Conservation (phyloP, 2,797 vertebrate genomes). For the Poeciliopsis infans region DNA sequence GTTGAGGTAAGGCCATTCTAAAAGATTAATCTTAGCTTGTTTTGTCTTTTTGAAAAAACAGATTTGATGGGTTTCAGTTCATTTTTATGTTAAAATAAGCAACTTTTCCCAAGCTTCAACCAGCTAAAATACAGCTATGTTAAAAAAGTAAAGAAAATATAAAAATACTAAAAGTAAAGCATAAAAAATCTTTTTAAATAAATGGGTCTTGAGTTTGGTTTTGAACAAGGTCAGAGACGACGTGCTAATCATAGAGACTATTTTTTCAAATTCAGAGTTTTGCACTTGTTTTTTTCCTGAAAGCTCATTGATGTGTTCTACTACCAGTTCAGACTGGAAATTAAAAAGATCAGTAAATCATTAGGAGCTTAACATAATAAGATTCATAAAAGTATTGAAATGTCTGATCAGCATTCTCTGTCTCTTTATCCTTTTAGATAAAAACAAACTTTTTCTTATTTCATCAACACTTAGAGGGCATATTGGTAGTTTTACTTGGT, state of each 20-base stretch:
- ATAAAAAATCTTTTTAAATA: too few species aligned
- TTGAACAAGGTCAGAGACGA: too few species aligned
- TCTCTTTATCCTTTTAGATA: background rate
- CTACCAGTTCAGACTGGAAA: background rate
- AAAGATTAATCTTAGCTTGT: background rate
- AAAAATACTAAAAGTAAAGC: too few species aligned
- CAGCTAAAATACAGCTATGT: background rate
- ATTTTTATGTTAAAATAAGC: background rate
- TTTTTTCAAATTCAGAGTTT: background rate
- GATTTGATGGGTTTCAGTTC: background rate
- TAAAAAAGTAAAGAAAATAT: too few species aligned
- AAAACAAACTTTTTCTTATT: background rate
- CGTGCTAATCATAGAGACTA: too few species aligned
- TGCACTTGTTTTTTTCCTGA: background rate
- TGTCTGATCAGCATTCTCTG: background rate
- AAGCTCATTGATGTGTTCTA: background rate
- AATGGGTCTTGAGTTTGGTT: too few species aligned
- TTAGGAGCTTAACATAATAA: background rate
- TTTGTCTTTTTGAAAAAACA: too few species aligned
- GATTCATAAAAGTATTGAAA: background rate
- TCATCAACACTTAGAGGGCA: background rate
- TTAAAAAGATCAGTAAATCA: background rate
- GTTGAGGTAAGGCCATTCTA: background rate
- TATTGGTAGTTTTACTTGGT: background rate
- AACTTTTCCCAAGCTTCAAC: background rate